These are phyloP conservation scores for Chaunax sp. DNA, from an alignment of 2,797 vertebrate species.

Conservation along the genomic window DNA sequence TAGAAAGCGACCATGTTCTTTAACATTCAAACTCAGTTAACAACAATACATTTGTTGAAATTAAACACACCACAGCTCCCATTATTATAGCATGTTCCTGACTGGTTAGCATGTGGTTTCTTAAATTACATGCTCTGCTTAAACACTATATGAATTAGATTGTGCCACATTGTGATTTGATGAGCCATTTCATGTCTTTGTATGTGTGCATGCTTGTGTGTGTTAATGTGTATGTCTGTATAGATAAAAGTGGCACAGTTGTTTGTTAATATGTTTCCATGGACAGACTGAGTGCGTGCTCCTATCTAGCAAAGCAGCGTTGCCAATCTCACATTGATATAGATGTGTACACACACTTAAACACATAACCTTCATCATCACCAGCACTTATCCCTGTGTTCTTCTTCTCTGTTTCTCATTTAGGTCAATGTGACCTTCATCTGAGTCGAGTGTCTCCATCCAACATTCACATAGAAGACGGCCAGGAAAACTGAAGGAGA, in stretches of 20 bases:
- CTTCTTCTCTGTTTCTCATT: conserved; percentile 42
- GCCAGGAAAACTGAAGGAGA: conserved; percentile 25
- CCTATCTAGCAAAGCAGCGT: conserved; percentile 54
- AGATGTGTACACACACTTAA: neutral
- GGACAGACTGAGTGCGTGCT: neutral
- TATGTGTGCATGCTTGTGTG: neutral
- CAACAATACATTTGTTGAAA: too few relatives aligned
- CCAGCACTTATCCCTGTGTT: conserved; percentile 41
- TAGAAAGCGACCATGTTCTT: too few relatives aligned
- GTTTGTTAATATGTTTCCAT: neutral
- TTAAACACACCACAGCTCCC: too few relatives aligned
- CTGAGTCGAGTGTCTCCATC: conserved; percentile 53
- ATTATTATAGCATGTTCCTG: neutral
- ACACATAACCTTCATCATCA: conserved; percentile 9
- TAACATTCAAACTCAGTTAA: too few relatives aligned
- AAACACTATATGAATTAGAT: neutral
- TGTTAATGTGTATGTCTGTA: neutral
- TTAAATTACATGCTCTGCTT: neutral
- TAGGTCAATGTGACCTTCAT: conserved; percentile 80
- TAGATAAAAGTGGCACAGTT: neutral
- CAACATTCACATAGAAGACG: conserved; percentile 59
- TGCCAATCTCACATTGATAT: conserved; percentile 20
- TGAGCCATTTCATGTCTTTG: neutral
- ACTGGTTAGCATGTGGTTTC: neutral
- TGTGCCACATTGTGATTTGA: neutral